These are phyloP conservation scores for Podabrus alpinus DNA, from an alignment of 2,888 invertebrate genomes.

Conservation along the genomic window DNA sequence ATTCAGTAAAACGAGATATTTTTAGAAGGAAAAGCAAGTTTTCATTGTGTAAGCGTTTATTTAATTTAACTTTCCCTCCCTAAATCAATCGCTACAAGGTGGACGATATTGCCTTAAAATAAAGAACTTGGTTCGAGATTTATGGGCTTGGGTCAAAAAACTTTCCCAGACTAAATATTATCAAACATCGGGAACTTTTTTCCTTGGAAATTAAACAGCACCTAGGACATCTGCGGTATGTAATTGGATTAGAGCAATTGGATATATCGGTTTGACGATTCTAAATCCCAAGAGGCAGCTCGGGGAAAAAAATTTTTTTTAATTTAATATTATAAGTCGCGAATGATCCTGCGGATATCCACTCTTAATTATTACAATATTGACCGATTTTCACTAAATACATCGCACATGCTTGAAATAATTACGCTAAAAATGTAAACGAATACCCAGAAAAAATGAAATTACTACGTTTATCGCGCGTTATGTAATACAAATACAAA, in stretches of 20 bases:
- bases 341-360: too few relatives aligned
- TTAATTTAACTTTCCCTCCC: not conserved
- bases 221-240: not conserved
- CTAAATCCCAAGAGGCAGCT: not conserved
- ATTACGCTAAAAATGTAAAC: not conserved
- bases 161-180: not conserved
- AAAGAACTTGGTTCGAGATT: not conserved
- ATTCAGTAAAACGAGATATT: constrained; percentile 9
- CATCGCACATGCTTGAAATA: not conserved
- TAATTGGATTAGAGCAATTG: not conserved
- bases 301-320: not conserved
- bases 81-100: not conserved
- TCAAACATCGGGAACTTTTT: too few relatives aligned
- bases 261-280: not conserved
- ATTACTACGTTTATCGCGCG: not conserved
- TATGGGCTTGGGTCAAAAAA: not conserved
- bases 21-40: not conserved
- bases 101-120: not conserved
- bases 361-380: not conserved
- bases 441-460: not conserved
- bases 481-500: not conserved
- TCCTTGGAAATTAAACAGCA: not conserved
- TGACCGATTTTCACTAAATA: not conserved
- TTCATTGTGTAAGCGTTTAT: constrained; percentile 8
- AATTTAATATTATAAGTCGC: too few relatives aligned